Evolutionary conservation across 2,113 vertebrate species (phyloP).

Genomic region (Seriola quinqueradiata): DNA sequence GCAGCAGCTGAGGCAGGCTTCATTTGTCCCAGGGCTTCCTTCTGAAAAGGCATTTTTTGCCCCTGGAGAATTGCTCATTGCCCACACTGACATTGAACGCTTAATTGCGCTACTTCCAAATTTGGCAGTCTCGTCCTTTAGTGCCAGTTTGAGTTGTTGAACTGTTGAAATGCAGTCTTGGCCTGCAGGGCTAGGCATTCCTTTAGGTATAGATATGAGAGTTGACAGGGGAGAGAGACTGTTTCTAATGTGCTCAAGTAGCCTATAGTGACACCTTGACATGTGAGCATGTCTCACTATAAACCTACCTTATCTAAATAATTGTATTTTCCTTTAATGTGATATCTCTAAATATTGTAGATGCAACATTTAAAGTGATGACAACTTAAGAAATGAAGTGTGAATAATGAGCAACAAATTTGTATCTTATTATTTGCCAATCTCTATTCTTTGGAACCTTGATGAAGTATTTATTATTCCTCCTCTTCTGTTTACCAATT

Average conservation of each 20-base stretch:
- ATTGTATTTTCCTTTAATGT: neutral
- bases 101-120: slow-evolving; percentile 75
- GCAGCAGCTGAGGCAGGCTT: slow-evolving; percentile 80
- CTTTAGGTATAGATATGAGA: slow-evolving; percentile 68
- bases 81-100: slow-evolving; percentile 75
- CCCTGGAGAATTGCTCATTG: slow-evolving; percentile 75
- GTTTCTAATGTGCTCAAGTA: slow-evolving; percentile 53
- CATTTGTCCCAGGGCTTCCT: slow-evolving; percentile 77
- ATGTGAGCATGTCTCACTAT: slow-evolving; percentile 28
- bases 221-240: slow-evolving; percentile 29
- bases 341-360: slow-evolving; percentile 37
- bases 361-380: slow-evolving; percentile 47
- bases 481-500: slow-evolving; percentile 67
- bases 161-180: slow-evolving; percentile 62
- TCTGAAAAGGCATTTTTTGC: slow-evolving; percentile 77
- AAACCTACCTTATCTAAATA: slow-evolving; percentile 30
- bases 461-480: slow-evolving; percentile 80
- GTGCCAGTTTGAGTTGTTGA: slow-evolving; percentile 71
- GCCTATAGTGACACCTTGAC: slow-evolving; percentile 32
- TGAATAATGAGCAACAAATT: slow-evolving; percentile 70
- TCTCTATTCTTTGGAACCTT: slow-evolving; percentile 58
- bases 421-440: slow-evolving; percentile 60
- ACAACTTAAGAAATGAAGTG: slow-evolving; percentile 54
- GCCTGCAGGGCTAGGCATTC: slow-evolving; percentile 64
- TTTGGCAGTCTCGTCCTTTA: slow-evolving; percentile 72